These are phyloP conservation scores for Liposcelis brunnea DNA, from an alignment of 2,888 invertebrate species.

Conservation along the genomic window DNA sequence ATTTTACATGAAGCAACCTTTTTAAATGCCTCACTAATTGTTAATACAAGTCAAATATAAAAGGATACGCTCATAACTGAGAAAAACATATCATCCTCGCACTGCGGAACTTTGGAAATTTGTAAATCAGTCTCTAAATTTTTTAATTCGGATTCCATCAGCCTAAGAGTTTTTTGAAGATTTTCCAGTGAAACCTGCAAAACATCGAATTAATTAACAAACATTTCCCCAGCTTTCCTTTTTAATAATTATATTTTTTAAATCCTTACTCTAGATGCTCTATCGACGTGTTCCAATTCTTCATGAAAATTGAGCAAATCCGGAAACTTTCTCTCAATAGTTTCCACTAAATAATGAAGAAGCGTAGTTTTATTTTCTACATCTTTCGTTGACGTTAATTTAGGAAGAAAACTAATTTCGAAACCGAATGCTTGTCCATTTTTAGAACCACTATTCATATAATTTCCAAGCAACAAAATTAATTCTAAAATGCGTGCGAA, in stretches of 20 bases:
- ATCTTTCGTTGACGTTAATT: slow-evolving; percentile 83
- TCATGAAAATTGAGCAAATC: slow-evolving; percentile 68
- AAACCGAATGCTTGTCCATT: slow-evolving; percentile 92
- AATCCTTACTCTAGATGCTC: slow-evolving; percentile 22
- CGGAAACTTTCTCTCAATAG: slow-evolving; percentile 74
- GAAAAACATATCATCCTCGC: slow-evolving; percentile 64
- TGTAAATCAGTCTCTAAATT: slow-evolving; percentile 81
- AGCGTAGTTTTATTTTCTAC: slow-evolving; percentile 82
- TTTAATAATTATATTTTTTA: not conserved
- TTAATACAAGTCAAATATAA: too few relatives aligned
- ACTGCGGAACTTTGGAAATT: slow-evolving; percentile 61
- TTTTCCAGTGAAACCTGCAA: slow-evolving; percentile 61
- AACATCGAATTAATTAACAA: slow-evolving; percentile 8
- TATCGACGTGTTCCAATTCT: slow-evolving; percentile 79
- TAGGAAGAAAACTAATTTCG: slow-evolving; percentile 88
- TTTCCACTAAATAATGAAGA: slow-evolving; percentile 78
- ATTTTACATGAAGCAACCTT: too few relatives aligned
- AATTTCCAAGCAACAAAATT: slow-evolving; percentile 81
- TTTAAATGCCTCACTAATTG: too few relatives aligned
- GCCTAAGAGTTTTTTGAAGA: slow-evolving; percentile 59
- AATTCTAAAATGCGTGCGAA: slow-evolving; percentile 81
- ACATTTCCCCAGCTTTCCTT: not conserved
- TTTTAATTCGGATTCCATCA: slow-evolving; percentile 74
- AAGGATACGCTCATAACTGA: slow-evolving; percentile 79
- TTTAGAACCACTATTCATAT: slow-evolving; percentile 89